Base-by-base conservation (phyloP, 1,140 invertebrate genomes). In the Carposina sasakii region DNA sequence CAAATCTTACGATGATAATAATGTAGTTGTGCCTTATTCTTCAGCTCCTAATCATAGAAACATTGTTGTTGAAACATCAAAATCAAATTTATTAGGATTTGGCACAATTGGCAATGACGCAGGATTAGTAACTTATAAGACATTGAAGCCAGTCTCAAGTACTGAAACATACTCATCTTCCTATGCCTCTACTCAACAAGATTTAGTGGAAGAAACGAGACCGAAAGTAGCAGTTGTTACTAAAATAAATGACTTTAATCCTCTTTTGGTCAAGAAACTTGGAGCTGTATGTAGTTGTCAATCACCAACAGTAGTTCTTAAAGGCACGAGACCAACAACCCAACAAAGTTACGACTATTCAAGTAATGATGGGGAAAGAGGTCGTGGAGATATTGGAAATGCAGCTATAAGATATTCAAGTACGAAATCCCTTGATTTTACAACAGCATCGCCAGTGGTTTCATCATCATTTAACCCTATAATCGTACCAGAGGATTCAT, bases 261-360 rank as follows among this genome's bases (percentile, higher is more conserved):
- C 91, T 1, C 73, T 92, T 10, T 76, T 92, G 9, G 82, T 92
- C 0, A 87, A 88, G 24, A 93, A 93, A 79, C 72, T 93, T 9
- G 89, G 90, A 1, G 91, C 91, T 5, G 90, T 92, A 28, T 93
- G 92, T 54, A 92, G 90, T 24, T 93, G 92, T 59, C 88, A 88
- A 55, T 89, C 89, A 0, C 90, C 91, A 65, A 86, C 90, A 0
- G 74, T 91, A 21, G 78, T 76, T 19, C 60, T 88, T 0, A 77
- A 85, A 51, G 86, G 85, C 44, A 81, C 55, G 54, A 78, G 73
- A 58, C 76, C 76, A n/a, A 71, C 54, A 40, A 47, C 54, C 9
- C 58, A 67, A 50, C 61, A 69, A 15, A 62, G 79, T 33, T 72
- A 79, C 48, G 69, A 52, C 37, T 65, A 60, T 44, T 63, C 69